Base-by-base conservation (phyloP, 2,888 invertebrate species). In the Ornithoptera alexandrae region DNA sequence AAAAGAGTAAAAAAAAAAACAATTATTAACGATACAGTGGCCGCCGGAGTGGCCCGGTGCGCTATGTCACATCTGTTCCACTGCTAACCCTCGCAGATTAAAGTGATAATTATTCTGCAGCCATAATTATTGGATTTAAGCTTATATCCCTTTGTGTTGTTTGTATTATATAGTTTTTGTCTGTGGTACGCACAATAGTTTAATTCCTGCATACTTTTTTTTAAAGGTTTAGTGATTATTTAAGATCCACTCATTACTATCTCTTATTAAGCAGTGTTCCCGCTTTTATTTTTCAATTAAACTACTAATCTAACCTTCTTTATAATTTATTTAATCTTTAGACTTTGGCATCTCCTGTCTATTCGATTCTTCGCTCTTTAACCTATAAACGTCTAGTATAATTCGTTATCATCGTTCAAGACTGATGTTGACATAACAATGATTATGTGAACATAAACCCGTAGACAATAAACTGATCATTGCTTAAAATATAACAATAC, bases 1-100 rank as follows among this genome's bases (percentile, higher is more conserved):
- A 86, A 88, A 85, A 84, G 84, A 84, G 82, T 81, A 83, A 87
- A 86, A 86, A 84, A 84, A 77, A 77, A 78, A 80, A 85, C 86
- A 88, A 90, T 92, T 91, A 90, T 90, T 84, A 87, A 91, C 92
- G 91, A 85, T 87, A 91, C 91, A 92, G 89, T 92, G 91, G 89
- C 87, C 85, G 78, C 82, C 74, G 76, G 87, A 90, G 90, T 86
- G 90, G 91, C 91, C 91, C 89, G 91, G 90, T 91, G 92, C 78
- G 77, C 80, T 71, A 68, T 81, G 89, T 83, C 91, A 84, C 92
- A 92, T 92, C 92, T 92, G 92, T 89, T 88, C 86, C 73, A 73
- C 80, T 77, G 67, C 56, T 67, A 71, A 83, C 83, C 88, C 84
- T 84, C 79, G 81, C 81, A 91, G 92, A 92, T 92, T 92, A 90